Evolutionary conservation across 2,113 vertebrate genomes (phyloP), one percentile per base, ranked within the genome.

Genomic region (Proterorhinus semilunaris): DNA sequence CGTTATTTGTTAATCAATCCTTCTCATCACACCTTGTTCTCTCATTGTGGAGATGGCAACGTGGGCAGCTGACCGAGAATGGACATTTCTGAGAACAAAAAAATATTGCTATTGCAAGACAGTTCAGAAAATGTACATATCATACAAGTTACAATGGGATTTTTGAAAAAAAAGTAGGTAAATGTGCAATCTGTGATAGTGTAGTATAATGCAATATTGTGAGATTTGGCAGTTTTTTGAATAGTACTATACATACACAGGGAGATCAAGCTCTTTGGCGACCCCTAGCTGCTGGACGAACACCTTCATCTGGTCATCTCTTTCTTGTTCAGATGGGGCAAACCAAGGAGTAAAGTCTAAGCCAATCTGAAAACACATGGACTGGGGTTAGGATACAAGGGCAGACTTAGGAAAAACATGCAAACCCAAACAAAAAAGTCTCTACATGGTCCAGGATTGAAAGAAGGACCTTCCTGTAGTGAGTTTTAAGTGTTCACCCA

Each of bases 271-370:
- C 65, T 85, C 73, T 61, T 90, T 87, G 72, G 87, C 78, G 17
- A 90, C 68, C 62, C 75, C 45, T 27, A 92, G 84, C 67, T 89
- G 87, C 68, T 80, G 76, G 0, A 10, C 47, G 48, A 92, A 90
- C 50, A 88, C 89, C 0, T 48, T 68, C 67, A 82, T 71, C 75
- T 91, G 86, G 52, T 92, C 63, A 3, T 89, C 63, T 42, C 59
- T 12, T 15, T 91, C 80, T 70, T 82, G 79, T 65, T 71, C 17
- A 1, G 17, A 52, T 4, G 81, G 81, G n/a, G 84, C 10, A 0
- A 72, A 75, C 83, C 87, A 85, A 0, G 77, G 86, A 1, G 81
- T 87, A 71, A 91, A 92, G 74, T 89, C 84, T 44, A 93, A 81
- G 15, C 89, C 87, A 36, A 85, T 69, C 78, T 83, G 47, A 51